phyloP scores from a whole-genome alignment of 2,113 vertebrate species.

The Cinclus cinclus region DNA sequence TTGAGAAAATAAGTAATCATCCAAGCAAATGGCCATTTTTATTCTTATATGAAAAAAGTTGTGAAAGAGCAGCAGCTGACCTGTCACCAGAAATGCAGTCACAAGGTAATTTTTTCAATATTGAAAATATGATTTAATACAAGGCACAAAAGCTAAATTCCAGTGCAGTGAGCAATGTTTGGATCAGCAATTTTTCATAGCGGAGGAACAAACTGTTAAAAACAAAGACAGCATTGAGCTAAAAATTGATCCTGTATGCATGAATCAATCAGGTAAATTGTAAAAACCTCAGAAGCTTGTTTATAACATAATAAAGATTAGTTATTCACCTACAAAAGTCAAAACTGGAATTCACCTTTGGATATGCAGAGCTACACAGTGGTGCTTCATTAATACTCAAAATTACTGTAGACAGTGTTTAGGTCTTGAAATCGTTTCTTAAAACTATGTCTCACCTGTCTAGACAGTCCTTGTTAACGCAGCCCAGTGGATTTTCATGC shows the following conservation, averaged over 20 bases:
- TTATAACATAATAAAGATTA: constrained; percentile 44
- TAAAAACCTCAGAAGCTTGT: constrained; percentile 36
- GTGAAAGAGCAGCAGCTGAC: neutral
- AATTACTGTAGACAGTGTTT: neutral
- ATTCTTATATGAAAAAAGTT: neutral
- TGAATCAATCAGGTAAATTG: constrained; percentile 39
- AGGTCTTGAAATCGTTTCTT: neutral
- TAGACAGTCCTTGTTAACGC: neutral
- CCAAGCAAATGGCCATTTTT: neutral
- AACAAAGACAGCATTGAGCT: constrained; percentile 32
- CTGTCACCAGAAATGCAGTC: neutral
- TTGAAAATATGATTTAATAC: constrained; percentile 44
- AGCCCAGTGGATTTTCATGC: neutral
- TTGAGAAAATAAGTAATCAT: neutral
- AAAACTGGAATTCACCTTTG: constrained; percentile 13
- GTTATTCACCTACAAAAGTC: constrained; percentile 45
- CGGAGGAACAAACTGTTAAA: constrained; percentile 32
- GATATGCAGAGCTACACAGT: neutral
- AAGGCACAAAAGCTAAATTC: constrained; percentile 65
- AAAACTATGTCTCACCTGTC: neutral
- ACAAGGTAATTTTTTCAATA: constrained; percentile 24
- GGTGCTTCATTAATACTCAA: constrained; percentile 17
- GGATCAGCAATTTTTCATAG: constrained; percentile 35
- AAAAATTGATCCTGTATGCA: constrained; percentile 31
- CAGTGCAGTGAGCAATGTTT: constrained; percentile 30